Evolutionary conservation across 2,113 vertebrate species (phyloP).

Genomic region (Uria lomvia): DNA sequence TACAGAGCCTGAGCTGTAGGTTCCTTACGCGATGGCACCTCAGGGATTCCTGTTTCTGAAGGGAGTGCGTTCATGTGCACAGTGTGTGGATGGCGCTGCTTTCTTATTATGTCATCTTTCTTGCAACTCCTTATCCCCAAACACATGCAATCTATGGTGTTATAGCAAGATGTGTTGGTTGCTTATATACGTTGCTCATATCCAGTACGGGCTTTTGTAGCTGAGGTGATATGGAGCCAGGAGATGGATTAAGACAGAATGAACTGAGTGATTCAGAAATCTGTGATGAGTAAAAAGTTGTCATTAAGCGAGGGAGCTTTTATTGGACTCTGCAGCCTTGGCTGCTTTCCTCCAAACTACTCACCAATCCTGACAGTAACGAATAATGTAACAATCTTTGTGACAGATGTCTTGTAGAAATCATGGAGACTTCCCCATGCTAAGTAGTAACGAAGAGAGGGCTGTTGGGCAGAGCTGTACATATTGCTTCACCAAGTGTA

Average conservation of each 20-base stretch:
- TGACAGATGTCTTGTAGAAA: background rate
- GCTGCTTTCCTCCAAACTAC: background rate
- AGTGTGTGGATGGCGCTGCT: background rate
- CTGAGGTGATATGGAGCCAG: background rate
- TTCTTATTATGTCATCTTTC: background rate
- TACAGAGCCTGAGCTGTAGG: background rate
- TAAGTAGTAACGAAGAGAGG: background rate
- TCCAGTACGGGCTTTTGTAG: background rate
- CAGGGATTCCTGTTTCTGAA: background rate
- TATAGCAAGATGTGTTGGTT: background rate
- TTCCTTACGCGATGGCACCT: background rate
- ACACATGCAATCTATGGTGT: fast-evolving
- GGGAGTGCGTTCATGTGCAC: background rate
- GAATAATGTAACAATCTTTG: background rate
- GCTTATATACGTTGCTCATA: background rate
- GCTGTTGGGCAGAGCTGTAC: background rate
- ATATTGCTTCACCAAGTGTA: fast-evolving
- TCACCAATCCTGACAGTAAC: background rate
- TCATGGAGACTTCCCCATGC: background rate
- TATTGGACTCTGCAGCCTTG: background rate
- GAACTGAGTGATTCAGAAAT: background rate
- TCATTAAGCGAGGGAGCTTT: background rate
- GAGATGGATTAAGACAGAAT: background rate
- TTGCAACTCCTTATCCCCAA: background rate
- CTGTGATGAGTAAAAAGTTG: background rate